These are phyloP conservation scores for Vulpes lagopus DNA, from an alignment of 2,113 vertebrate species.

Conservation along the genomic window DNA sequence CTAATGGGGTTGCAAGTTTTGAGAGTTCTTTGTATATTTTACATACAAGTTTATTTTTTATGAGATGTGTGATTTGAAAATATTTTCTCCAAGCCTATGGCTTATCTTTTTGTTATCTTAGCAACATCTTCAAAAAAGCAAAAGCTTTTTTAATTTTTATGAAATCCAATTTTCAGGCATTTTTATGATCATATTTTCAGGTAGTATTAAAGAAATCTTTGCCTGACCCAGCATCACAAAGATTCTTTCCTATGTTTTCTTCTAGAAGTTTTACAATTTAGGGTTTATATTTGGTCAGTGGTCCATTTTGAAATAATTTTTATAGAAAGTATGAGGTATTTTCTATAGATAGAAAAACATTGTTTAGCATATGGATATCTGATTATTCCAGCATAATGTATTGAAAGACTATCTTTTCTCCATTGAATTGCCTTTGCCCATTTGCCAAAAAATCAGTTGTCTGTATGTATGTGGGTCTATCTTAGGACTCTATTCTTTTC, in stretches of 20 bases:
- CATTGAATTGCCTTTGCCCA: neutral
- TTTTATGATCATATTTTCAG: neutral
- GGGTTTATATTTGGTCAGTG: neutral
- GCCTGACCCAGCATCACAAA: neutral
- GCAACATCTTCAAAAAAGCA: neutral
- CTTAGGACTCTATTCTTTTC: neutral
- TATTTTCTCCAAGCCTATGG: neutral
- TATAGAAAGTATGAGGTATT: neutral
- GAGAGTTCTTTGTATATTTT: neutral
- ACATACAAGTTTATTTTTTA: neutral
- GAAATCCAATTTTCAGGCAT: neutral
- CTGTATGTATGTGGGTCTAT: neutral
- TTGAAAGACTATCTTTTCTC: neutral
- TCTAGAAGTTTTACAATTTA: neutral
- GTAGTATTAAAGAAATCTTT: neutral
- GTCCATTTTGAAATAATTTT: neutral
- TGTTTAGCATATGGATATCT: neutral
- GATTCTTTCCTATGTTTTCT: neutral
- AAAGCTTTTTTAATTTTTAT: neutral
- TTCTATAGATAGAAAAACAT: neutral
- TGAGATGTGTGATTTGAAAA: neutral
- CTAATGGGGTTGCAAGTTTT: neutral
- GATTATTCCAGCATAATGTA: neutral
- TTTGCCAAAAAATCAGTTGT: neutral
- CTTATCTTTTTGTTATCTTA: neutral